These are phyloP conservation scores for Apamea crenata DNA, from an alignment of 2,888 invertebrate species.

Conservation along the genomic window DNA sequence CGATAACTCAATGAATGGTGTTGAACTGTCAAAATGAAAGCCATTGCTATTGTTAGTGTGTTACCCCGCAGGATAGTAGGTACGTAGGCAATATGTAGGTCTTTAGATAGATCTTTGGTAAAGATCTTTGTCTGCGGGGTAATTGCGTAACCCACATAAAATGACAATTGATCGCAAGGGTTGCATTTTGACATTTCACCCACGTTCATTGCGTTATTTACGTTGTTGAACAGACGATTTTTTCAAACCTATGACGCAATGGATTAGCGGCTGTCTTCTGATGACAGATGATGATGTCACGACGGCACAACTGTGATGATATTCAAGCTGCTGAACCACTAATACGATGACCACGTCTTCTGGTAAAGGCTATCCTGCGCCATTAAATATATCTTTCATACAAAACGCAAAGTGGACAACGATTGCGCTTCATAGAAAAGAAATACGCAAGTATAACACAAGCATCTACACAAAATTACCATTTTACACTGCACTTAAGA, in stretches of 20 bases:
- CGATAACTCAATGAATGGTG: neutral
- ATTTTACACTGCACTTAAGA: slow-evolving; percentile 30
- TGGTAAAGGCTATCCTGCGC: neutral
- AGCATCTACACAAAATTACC: slow-evolving; percentile 24
- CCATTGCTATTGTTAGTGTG: neutral
- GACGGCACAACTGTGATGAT: neutral
- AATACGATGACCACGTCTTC: neutral
- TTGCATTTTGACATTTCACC: neutral
- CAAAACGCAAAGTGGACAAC: neutral
- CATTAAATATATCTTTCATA: neutral
- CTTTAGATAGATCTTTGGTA: neutral
- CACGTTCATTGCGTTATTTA: neutral
- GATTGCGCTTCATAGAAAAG: neutral
- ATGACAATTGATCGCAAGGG: neutral
- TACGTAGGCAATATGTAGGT: no score
- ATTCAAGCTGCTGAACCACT: neutral
- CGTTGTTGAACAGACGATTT: neutral
- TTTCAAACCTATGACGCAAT: neutral
- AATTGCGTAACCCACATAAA: no score
- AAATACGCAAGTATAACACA: slow-evolving; percentile 4
- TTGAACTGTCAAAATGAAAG: neutral
- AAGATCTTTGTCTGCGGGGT: neutral
- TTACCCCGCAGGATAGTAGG: neutral
- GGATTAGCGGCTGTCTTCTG: neutral
- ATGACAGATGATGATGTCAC: neutral